Percentiles rank a stretch among this genome's conserved stretches.
Conservation (phyloP, 1,140 invertebrate genomes). For the Ips nitidus region DNA sequence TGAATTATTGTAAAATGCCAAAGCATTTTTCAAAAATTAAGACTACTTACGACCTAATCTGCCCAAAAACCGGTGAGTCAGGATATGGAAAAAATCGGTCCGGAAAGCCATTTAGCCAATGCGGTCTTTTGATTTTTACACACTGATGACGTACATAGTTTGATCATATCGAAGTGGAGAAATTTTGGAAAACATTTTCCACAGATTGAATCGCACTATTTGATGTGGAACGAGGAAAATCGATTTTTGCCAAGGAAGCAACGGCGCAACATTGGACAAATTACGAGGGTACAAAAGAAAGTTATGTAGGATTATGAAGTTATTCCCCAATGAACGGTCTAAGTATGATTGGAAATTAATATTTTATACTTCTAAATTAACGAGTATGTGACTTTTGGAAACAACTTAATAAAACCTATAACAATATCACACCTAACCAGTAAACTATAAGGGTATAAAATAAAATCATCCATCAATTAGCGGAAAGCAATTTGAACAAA, state of each 20-base stretch:
- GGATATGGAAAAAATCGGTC: constrained; percentile 19
- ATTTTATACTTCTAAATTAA: too few species aligned
- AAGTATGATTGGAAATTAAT: too few species aligned
- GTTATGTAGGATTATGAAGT: background rate
- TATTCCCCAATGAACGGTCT: too few species aligned
- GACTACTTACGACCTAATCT: constrained; percentile 15
- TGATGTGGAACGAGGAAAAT: constrained; percentile 15
- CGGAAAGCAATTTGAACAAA: too few species aligned
- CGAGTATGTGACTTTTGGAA: too few species aligned
- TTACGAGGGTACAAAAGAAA: background rate
- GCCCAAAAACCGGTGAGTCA: constrained; percentile 22
- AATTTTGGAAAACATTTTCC: constrained; percentile 17
- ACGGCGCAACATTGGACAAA: constrained; percentile 2
- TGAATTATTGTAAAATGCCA: too few species aligned
- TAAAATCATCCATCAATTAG: too few species aligned
- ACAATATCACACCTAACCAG: too few species aligned
- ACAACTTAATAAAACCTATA: too few species aligned
- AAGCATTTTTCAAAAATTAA: too few species aligned
- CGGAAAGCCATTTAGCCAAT: constrained; percentile 11
- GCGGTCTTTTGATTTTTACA: background rate
- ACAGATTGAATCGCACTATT: constrained; percentile 11
- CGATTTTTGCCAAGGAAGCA: background rate
- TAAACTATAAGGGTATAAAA: too few species aligned
- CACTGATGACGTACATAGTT: background rate
- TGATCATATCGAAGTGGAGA: background rate